phyloP scores from a whole-genome alignment of 2,113 vertebrate genomes.

The Neofelis nebulosa region DNA sequence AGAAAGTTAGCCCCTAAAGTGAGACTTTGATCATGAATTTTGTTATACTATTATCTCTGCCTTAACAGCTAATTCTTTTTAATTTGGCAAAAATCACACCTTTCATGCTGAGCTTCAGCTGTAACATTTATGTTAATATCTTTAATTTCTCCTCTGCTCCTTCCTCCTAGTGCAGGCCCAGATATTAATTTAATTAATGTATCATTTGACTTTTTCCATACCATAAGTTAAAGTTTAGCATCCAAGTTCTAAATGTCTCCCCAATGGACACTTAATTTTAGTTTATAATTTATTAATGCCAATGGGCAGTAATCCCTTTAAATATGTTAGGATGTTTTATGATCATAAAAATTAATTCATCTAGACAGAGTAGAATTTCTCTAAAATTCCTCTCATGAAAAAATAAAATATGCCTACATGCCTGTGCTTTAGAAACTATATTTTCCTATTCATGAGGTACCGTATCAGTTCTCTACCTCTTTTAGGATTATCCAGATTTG shows the following conservation, averaged over 20 bases:
- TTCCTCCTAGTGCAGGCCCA: background rate
- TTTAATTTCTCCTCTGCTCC: background rate
- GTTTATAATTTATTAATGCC: constrained; percentile 51
- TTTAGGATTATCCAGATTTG: background rate
- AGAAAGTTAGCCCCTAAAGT: background rate
- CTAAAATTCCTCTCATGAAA: constrained; percentile 19
- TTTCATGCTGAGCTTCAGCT: background rate
- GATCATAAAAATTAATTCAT: constrained; percentile 43
- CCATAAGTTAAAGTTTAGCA: constrained; percentile 48
- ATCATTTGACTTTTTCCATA: constrained; percentile 62
- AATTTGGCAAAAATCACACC: background rate
- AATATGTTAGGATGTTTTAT: constrained; percentile 48
- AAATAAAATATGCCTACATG: constrained; percentile 16
- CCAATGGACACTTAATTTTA: constrained; percentile 35
- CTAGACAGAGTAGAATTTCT: background rate
- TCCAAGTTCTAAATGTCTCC: constrained; percentile 43
- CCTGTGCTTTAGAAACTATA: background rate
- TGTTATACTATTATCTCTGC: background rate
- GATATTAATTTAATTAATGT: constrained; percentile 63
- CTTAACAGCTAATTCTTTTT: background rate
- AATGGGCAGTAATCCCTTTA: constrained; percentile 41
- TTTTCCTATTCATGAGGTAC: background rate
- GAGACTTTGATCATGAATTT: background rate
- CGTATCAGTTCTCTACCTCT: background rate
- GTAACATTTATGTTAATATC: constrained; percentile 43